Conservation (phyloP, 1,140 invertebrate genomes). For the Eumeta japonica region DNA sequence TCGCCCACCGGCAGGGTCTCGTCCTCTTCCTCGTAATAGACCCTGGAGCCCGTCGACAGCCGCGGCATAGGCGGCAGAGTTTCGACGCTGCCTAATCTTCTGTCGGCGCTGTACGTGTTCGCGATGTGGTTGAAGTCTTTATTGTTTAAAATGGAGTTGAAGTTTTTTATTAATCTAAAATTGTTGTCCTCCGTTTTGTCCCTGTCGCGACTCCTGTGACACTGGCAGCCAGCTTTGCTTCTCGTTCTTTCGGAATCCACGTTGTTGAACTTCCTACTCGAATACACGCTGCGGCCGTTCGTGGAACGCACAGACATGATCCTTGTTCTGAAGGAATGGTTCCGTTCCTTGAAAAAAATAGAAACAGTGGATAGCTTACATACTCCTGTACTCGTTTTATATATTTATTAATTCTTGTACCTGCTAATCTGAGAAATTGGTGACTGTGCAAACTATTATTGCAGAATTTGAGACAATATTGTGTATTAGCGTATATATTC, state of each 20-base stretch:
- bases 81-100: too few relatives aligned
- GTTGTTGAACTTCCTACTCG: slow-evolving; percentile 35
- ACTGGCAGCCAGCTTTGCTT: slow-evolving; percentile 23
- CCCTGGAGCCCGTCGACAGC: too few relatives aligned
- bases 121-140: too few relatives aligned
- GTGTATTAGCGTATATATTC: slow-evolving; percentile 4
- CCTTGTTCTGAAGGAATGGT: slow-evolving; percentile 40
- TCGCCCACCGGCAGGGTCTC: slow-evolving; percentile 28
- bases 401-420: too few relatives aligned
- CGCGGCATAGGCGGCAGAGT: too few relatives aligned
- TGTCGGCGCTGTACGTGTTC: too few relatives aligned
- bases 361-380: too few relatives aligned
- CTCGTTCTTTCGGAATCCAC: slow-evolving; percentile 20
- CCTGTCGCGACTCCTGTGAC: slow-evolving; percentile 28
- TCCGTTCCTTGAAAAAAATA: too few relatives aligned
- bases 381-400: too few relatives aligned
- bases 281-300: slow-evolving; percentile 34
- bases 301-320: slow-evolving; percentile 43
- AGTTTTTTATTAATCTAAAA: slow-evolving; percentile 17
- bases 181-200: slow-evolving; percentile 23
- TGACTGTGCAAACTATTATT: too few relatives aligned
- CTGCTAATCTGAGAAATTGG: too few relatives aligned
- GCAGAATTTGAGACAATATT: slow-evolving; percentile 33
- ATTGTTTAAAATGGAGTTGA: slow-evolving; percentile 11
- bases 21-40: not conserved